Evolutionary conservation across 2,113 vertebrate genomes (phyloP), one percentile per base, ranked within the genome.

Genomic region (Meleagris gallopavo): DNA sequence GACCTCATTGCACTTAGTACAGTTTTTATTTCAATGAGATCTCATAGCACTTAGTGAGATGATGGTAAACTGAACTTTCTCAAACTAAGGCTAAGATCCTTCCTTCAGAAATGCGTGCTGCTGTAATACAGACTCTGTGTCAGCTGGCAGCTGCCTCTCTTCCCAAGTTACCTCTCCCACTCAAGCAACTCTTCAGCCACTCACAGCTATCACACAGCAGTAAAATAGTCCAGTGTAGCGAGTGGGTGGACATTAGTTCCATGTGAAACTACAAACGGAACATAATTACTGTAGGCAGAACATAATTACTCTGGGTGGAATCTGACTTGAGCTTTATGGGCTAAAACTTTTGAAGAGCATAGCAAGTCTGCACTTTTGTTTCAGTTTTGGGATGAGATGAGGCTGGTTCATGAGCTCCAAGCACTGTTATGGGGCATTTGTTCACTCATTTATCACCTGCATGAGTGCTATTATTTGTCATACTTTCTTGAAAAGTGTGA

Each of bases 231-330:
- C n/a, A 4, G 25, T 77, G 69, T 52, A 83, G 86, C 80, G 81
- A 93, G 83, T 88, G 88, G 40, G 76, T 46, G 77, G 89, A 84
- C 78, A 67, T 92, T 70, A 79, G 82, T 89, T 96, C 82, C 82
- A 24, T 30, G 62, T 30, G 91, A 89, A 85, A 73, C 66, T 82
- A 48, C 2, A 6, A 46, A 40, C 43, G 40, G 66, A 96, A 89
- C 70, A n/a, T 82, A 92, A 94, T 91, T 91, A 84, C 87, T 94
- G 58, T 52, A 72, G 84, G 93, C 84, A 87, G 89, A 94, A 75
- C 75, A 36, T 82, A 90, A 94, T 94, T 85, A 78, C 70, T 72
- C 60, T 41, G 81, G 91, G 58, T 43, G 40, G 66, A 90, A 84
- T 89, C 46, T 91, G 84, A 22, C 48, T 86, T 43, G 34, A 84